Conservation (phyloP, 64 coral and sea anemone genomes). For the Dendronephthya gigantea region DNA sequence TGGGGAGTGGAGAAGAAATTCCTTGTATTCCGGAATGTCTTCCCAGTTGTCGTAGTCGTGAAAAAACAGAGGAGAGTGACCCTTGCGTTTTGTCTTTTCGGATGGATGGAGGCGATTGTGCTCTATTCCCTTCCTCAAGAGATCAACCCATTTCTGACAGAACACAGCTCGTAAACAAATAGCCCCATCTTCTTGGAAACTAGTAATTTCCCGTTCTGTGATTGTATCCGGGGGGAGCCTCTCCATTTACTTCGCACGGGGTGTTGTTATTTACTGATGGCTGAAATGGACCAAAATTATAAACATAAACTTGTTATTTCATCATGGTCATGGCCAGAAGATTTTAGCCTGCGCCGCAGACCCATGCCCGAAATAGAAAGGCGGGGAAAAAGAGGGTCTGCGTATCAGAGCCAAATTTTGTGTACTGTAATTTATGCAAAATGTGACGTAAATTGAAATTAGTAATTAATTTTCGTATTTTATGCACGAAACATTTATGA, state of each 20-base stretch:
- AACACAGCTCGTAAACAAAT: conserved; percentile 26
- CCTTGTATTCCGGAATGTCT: conserved; percentile 5
- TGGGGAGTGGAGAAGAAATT: conserved; percentile 20
- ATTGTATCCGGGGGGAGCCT: neutral
- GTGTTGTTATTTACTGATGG: no score
- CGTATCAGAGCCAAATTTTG: no score
- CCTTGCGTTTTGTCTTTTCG: conserved; percentile 23
- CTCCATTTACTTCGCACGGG: neutral
- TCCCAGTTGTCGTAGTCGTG: conserved; percentile 34
- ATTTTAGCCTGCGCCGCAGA: no score
- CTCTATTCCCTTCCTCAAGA: conserved; percentile 22
- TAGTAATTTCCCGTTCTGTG: conserved; percentile 3
- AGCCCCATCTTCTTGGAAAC: conserved; percentile 27
- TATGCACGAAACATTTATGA: no score
- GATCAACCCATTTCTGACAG: conserved; percentile 19
- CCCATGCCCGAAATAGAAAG: no score
- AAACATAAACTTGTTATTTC: no score
- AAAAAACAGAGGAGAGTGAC: conserved; percentile 23
- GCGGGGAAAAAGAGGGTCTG: no score
- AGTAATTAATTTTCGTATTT: no score
- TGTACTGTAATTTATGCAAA: no score
- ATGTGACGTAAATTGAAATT: no score
- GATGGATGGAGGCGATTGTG: conserved; percentile 23
- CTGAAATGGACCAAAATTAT: no score
- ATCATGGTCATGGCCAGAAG: no score